Conservation (phyloP, 2,113 vertebrate species). For the Atractosteus spatula region DNA sequence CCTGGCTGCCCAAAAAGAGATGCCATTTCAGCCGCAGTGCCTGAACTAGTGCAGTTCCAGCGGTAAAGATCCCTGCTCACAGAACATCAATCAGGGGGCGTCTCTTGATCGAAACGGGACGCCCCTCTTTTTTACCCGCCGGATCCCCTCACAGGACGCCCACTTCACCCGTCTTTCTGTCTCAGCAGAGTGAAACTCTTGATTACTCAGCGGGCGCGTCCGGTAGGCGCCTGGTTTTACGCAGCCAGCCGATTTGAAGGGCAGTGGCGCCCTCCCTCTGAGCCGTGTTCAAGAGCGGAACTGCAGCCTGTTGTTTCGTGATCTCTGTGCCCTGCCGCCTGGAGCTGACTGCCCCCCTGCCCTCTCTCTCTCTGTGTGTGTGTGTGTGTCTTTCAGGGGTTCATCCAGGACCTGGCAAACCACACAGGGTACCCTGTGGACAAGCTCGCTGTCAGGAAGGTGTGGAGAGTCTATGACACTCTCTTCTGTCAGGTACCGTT, state of each 20-base stretch:
- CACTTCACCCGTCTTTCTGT: background rate
- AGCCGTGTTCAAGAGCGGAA: slow-evolving; percentile 16
- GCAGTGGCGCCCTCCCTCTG: slow-evolving; percentile 39
- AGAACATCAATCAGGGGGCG: too few relatives aligned
- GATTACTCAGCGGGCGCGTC: slow-evolving; percentile 34
- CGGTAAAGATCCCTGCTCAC: too few relatives aligned
- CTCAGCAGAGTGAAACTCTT: background rate
- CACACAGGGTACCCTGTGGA: slow-evolving; percentile 51
- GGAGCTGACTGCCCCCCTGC: background rate
- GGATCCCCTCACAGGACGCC: slow-evolving; percentile 23
- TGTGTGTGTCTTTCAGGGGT: slow-evolving; percentile 17
- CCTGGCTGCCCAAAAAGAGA: too few relatives aligned
- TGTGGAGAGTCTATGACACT: slow-evolving; percentile 54
- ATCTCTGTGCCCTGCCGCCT: slow-evolving; percentile 33
- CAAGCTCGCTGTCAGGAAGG: slow-evolving; percentile 43
- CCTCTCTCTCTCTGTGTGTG: slow-evolving; percentile 37
- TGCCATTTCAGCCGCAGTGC: too few relatives aligned
- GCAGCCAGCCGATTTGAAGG: too few relatives aligned
- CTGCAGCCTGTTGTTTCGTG: slow-evolving; percentile 4
- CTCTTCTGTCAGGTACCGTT: slow-evolving; percentile 57
- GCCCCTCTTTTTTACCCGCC: too few relatives aligned
- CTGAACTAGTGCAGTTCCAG: too few relatives aligned
- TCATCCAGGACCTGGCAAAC: slow-evolving; percentile 52
- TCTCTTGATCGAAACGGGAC: too few relatives aligned
- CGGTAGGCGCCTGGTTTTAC: slow-evolving; percentile 48